phyloP scores from a whole-genome alignment of 2,113 vertebrate genomes.

The Canis aureus region DNA sequence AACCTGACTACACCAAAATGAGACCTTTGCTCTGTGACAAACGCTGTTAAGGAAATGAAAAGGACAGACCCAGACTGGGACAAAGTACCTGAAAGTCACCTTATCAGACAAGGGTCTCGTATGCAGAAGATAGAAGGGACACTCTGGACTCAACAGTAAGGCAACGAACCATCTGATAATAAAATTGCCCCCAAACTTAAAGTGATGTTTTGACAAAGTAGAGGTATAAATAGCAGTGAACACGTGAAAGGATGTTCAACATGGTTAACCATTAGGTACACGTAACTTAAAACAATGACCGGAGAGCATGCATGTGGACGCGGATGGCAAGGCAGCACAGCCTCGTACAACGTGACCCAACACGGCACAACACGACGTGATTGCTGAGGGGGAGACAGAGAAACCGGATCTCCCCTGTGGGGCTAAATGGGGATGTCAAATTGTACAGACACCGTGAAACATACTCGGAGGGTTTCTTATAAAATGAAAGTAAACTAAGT shows the following conservation, averaged over 20 bases:
- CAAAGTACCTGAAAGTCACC: neutral
- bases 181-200: neutral
- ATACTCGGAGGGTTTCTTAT: neutral
- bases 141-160: neutral
- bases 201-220: neutral
- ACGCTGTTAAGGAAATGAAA: neutral
- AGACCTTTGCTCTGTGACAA: neutral
- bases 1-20: neutral
- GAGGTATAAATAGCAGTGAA: neutral
- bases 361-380: neutral
- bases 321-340: neutral
- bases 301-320: neutral
- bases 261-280: neutral
- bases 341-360: neutral
- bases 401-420: fast-evolving
- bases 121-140: neutral
- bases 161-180: neutral
- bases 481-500: neutral
- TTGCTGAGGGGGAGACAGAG: no score
- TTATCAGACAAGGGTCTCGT: neutral
- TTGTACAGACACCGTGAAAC: neutral
- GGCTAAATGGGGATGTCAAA: neutral
- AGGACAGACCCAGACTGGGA: neutral
- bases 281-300: neutral
- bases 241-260: neutral